These are phyloP conservation scores for Clarias batrachus DNA, from an alignment of 2,113 vertebrate genomes.

Conservation along the genomic window DNA sequence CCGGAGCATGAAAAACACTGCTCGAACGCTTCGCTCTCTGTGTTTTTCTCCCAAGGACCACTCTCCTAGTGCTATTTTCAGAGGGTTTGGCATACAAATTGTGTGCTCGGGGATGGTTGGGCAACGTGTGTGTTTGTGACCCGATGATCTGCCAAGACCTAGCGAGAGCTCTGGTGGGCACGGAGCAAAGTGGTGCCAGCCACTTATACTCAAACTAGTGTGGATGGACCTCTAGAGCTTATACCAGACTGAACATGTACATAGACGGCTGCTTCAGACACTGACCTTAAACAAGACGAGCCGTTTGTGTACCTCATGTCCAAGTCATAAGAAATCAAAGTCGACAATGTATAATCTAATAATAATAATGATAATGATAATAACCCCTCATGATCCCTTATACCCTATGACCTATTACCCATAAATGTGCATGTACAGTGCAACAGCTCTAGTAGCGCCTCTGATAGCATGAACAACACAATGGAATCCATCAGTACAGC, in stretches of 20 bases:
- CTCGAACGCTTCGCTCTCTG: constrained; percentile 17
- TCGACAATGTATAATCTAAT: not conserved
- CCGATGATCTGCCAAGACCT: constrained; percentile 29
- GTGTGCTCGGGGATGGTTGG: constrained; percentile 36
- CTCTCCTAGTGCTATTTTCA: constrained; percentile 45
- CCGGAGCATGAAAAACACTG: constrained; percentile 26
- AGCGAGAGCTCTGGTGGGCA: constrained; percentile 36
- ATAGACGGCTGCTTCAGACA: not conserved
- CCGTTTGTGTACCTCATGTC: not conserved
- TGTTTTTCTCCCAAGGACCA: not conserved
- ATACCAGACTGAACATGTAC: not conserved
- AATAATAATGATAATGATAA: not conserved
- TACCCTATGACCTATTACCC: not conserved
- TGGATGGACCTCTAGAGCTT: not conserved
- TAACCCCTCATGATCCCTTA: not conserved
- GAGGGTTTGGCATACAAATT: constrained; percentile 36
- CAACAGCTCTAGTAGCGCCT: not conserved
- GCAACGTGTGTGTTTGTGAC: constrained; percentile 30
- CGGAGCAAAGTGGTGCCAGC: not conserved
- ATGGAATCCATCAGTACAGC: constrained; percentile 19
- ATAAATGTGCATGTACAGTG: not conserved
- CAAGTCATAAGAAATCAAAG: not conserved
- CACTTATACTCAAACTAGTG: not conserved
- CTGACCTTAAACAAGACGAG: not conserved
- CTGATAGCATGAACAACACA: constrained; percentile 22